These are phyloP conservation scores for Microcebus griseorufus DNA, from an alignment of 2,113 vertebrate genomes.

Conservation along the genomic window DNA sequence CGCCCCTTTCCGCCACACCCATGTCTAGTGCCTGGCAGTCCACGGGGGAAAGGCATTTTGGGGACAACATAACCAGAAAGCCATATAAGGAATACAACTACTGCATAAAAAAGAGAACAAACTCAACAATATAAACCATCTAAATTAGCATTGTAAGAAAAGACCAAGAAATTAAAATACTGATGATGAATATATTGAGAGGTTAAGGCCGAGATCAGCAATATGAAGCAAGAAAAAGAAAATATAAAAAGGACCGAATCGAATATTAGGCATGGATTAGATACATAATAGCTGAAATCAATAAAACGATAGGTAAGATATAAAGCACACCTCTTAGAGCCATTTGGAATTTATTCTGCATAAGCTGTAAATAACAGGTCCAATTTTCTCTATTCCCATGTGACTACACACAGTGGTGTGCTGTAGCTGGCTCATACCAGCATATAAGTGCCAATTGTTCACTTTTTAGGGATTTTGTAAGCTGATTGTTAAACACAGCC, in stretches of 20 bases:
- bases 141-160: neutral
- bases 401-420: neutral
- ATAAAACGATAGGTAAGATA: neutral
- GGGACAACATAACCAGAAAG: neutral
- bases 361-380: conserved; percentile 15
- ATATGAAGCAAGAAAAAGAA: neutral
- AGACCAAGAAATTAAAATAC: conserved; percentile 26
- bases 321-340: neutral
- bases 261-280: neutral
- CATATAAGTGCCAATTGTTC: neutral
- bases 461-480: conserved; percentile 41
- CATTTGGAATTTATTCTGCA: conserved; percentile 44
- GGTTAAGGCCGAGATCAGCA: neutral
- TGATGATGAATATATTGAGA: neutral
- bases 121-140: neutral
- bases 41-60: neutral
- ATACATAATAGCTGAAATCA: neutral
- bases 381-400: conserved; percentile 35
- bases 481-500: conserved; percentile 15
- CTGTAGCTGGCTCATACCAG: neutral
- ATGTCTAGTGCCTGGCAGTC: neutral
- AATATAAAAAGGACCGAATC: neutral
- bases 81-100: neutral
- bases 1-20: neutral
- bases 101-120: neutral